These are phyloP conservation scores for Morinoia aosen DNA, from an alignment of 2,888 invertebrate species.

Conservation along the genomic window DNA sequence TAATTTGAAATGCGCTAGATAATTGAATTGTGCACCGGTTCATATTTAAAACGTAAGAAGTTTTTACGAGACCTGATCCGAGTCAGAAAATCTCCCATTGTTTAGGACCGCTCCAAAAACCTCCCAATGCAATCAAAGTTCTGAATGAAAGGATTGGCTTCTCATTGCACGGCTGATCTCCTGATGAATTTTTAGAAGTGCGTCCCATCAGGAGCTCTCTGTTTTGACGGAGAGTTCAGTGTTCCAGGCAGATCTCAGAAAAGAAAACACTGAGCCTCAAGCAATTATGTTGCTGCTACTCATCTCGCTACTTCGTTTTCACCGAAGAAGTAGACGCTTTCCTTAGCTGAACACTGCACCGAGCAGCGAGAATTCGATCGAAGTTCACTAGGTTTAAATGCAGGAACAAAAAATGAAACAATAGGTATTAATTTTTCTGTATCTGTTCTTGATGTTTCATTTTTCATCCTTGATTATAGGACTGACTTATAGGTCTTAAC, in stretches of 20 bases:
- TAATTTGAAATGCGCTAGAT: constrained; percentile 52
- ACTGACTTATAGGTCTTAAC: neutral
- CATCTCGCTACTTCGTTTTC: neutral
- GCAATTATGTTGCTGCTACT: constrained; percentile 3
- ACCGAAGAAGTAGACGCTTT: neutral
- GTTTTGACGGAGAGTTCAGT: constrained; percentile 35
- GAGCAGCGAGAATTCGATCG: neutral
- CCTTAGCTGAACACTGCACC: neutral
- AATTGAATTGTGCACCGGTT: constrained; percentile 49
- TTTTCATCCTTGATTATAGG: no score
- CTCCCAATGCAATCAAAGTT: constrained; percentile 47
- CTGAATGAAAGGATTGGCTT: constrained; percentile 53
- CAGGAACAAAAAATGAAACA: neutral
- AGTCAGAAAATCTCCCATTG: constrained; percentile 37
- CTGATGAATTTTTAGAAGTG: constrained; percentile 43
- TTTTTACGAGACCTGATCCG: constrained; percentile 33
- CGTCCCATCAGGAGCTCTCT: constrained; percentile 33
- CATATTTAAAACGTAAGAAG: constrained; percentile 39
- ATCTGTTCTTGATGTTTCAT: neutral
- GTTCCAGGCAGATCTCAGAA: neutral
- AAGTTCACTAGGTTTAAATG: neutral
- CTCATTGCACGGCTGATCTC: constrained; percentile 50
- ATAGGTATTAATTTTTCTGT: neutral
- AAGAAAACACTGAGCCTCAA: constrained; percentile 12
- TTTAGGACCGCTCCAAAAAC: constrained; percentile 39